Evolutionary conservation across 2,113 vertebrate genomes (phyloP).

Genomic region (Pundamilia nyererei): DNA sequence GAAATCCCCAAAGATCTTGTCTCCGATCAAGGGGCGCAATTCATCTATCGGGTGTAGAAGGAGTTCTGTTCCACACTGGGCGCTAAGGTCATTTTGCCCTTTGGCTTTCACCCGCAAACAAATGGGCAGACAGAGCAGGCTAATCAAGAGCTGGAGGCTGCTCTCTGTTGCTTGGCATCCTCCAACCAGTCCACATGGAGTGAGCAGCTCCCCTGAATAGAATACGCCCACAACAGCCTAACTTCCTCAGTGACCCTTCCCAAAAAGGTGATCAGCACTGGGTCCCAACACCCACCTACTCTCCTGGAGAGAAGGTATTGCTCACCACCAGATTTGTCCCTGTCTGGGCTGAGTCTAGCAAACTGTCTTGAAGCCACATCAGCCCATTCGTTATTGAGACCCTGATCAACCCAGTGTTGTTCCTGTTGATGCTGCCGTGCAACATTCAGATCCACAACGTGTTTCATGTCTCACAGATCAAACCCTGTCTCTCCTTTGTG

Average conservation of each 20-base stretch:
- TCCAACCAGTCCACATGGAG: background rate
- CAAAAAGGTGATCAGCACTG: background rate
- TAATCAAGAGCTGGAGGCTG: background rate
- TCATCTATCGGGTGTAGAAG: background rate
- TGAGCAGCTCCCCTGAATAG: background rate
- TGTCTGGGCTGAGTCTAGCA: background rate
- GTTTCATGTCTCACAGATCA: background rate
- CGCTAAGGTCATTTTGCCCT: background rate
- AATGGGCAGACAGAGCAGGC: background rate
- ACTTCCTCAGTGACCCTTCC: background rate
- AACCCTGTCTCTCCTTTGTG: background rate
- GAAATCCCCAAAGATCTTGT: background rate
- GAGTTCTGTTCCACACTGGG: background rate
- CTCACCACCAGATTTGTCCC: background rate
- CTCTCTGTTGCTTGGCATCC: background rate
- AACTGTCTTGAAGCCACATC: background rate
- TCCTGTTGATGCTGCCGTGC: background rate
- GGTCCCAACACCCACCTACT: background rate
- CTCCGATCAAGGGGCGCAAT: background rate
- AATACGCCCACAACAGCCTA: background rate
- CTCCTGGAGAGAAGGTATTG: background rate
- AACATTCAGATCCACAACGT: background rate
- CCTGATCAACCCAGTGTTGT: background rate
- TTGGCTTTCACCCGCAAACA: background rate
- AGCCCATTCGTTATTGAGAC: background rate